Evolutionary conservation across 2,113 vertebrate species (phyloP).

Genomic region (Epinephelus fuscoguttatus): DNA sequence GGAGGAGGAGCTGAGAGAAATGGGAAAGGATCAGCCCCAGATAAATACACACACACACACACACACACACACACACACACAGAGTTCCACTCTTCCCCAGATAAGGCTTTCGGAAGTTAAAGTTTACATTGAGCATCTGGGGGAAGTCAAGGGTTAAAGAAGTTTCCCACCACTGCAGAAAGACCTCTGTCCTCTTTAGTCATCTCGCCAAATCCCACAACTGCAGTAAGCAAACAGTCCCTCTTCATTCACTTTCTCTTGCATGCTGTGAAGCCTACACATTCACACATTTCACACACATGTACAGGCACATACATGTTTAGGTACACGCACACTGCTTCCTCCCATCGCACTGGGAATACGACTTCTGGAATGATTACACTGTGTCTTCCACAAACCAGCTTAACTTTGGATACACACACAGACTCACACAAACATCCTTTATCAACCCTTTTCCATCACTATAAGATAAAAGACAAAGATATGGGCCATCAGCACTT

Average conservation of each 20-base stretch:
- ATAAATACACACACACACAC: slow-evolving; percentile 36
- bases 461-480: slow-evolving; percentile 25
- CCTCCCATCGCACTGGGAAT: background rate
- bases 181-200: slow-evolving; percentile 68
- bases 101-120: slow-evolving; percentile 77
- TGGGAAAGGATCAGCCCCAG: slow-evolving; percentile 46
- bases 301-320: slow-evolving; percentile 5
- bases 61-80: slow-evolving; percentile 12
- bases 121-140: slow-evolving; percentile 81
- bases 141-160: slow-evolving; percentile 79
- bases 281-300: background rate
- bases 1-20: slow-evolving; percentile 34
- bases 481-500: slow-evolving; percentile 29
- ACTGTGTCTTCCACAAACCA: background rate
- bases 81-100: slow-evolving; percentile 49
- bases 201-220: slow-evolving; percentile 63
- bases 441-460: slow-evolving; percentile 4
- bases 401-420: background rate
- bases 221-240: slow-evolving; percentile 24
- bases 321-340: slow-evolving; percentile 1
- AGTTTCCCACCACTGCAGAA: slow-evolving; percentile 80
- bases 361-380: slow-evolving; percentile 17
- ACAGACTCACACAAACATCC: background rate
- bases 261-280: background rate
- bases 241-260: slow-evolving; percentile 32